Percentiles rank a stretch among this genome's conserved stretches.
Conservation (phyloP, 1,140 invertebrate species). For the Zelostemma sp. region DNA sequence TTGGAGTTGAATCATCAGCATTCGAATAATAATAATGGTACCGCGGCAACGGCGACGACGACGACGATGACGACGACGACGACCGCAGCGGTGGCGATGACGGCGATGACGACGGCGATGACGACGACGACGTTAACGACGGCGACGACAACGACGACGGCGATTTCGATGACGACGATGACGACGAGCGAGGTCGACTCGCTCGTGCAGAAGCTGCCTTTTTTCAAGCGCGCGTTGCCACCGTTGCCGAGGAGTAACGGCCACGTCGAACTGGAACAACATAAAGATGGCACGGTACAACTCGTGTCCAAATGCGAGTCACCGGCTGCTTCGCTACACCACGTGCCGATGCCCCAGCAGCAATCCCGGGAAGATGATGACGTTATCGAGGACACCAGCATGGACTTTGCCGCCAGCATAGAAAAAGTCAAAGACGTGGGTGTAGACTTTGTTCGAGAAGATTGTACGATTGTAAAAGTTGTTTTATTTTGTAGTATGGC, state of each 20-base stretch:
- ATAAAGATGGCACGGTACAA: constrained; percentile 56
- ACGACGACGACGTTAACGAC: constrained; percentile 37
- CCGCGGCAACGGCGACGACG: constrained; percentile 23
- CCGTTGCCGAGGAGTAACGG: constrained; percentile 78
- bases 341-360: constrained; percentile 41
- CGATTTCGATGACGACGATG: constrained; percentile 9
- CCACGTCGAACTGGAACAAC: constrained; percentile 58
- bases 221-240: constrained; percentile 81
- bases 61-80: constrained; percentile 1
- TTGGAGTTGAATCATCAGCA: constrained; percentile 60
- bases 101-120: constrained; percentile 35
- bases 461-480: not conserved
- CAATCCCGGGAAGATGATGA: constrained; percentile 63
- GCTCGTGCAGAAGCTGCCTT: constrained; percentile 66
- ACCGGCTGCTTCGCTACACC: constrained; percentile 54
- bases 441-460: constrained; percentile 42
- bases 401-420: constrained; percentile 92
- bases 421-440: constrained; percentile 94
- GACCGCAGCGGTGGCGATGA: constrained; percentile 14
- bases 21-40: constrained; percentile 62
- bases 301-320: constrained; percentile 61
- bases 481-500: constrained; percentile 80
- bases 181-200: constrained; percentile 52
- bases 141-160: constrained; percentile 6
- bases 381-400: constrained; percentile 69